These are phyloP conservation scores for Megathymus violae DNA, from an alignment of 1,140 invertebrate genomes.

Conservation along the genomic window DNA sequence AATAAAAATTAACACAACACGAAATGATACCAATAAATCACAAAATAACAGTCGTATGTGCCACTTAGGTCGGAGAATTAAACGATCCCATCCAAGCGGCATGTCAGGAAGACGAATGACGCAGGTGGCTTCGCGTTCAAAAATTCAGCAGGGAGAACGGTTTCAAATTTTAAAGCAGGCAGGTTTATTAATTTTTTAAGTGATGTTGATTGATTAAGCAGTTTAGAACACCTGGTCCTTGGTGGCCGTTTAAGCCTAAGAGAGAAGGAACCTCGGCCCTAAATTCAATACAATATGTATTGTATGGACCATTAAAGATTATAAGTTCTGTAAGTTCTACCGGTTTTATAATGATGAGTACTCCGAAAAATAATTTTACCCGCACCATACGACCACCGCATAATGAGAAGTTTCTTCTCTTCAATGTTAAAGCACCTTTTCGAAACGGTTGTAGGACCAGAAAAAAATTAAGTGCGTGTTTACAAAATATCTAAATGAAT, in stretches of 20 bases:
- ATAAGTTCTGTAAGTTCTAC: no score
- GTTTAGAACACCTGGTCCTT: not conserved
- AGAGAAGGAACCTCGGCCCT: no score
- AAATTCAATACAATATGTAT: no score
- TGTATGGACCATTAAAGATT: no score
- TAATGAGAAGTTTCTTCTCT: no score
- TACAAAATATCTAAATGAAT: no score
- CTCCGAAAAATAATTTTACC: no score
- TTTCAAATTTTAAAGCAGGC: conserved; percentile 25
- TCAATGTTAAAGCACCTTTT: no score
- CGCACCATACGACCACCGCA: no score
- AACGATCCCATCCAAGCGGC: conserved; percentile 17
- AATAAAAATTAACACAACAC: conserved; percentile 6
- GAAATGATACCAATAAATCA: conserved; percentile 15
- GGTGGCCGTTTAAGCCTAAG: not conserved
- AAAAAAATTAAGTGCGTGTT: no score
- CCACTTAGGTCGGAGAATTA: conserved; percentile 18
- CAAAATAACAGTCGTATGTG: conserved; percentile 18
- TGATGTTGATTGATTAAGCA: conserved; percentile 15
- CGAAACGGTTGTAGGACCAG: no score
- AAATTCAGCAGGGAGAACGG: conserved; percentile 22
- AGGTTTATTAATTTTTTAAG: conserved; percentile 15
- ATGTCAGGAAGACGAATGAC: conserved; percentile 29
- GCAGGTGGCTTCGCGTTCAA: conserved; percentile 1
- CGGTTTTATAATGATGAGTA: no score